Evolutionary conservation across 2,797 vertebrate species (phyloP).

Genomic region (Rhynchonycteris naso): DNA sequence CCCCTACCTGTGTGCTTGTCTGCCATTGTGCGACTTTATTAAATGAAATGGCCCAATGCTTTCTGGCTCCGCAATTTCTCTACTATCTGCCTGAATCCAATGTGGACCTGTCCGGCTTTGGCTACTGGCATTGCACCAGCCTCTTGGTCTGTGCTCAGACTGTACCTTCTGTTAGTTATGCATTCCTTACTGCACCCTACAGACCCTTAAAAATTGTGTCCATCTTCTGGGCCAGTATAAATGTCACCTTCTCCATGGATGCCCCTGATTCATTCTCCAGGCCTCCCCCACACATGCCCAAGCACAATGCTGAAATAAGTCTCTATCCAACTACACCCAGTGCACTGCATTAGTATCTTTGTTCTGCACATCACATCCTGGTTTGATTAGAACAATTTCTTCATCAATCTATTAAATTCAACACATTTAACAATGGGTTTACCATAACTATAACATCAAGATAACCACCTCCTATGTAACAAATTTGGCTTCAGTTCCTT

Average conservation of each 20-base stretch:
- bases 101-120: too few relatives aligned
- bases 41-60: too few relatives aligned
- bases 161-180: background rate
- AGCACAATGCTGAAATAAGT: background rate
- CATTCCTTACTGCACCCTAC: background rate
- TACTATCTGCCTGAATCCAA: too few relatives aligned
- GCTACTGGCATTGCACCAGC: background rate
- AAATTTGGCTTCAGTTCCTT: background rate
- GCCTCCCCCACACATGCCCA: rapidly evolving
- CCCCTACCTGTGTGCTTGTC: too few relatives aligned
- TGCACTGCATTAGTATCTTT: background rate
- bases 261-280: too few relatives aligned
- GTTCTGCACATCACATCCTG: background rate
- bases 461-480: background rate
- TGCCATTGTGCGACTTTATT: too few relatives aligned
- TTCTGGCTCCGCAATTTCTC: too few relatives aligned
- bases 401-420: background rate
- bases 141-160: background rate
- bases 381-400: background rate
- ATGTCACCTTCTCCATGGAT: background rate
- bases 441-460: background rate
- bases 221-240: background rate
- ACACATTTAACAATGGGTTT: background rate
- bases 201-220: background rate
- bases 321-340: background rate